Conservation (phyloP, 2,797 vertebrate species). For the Busarellus nigricollis region DNA sequence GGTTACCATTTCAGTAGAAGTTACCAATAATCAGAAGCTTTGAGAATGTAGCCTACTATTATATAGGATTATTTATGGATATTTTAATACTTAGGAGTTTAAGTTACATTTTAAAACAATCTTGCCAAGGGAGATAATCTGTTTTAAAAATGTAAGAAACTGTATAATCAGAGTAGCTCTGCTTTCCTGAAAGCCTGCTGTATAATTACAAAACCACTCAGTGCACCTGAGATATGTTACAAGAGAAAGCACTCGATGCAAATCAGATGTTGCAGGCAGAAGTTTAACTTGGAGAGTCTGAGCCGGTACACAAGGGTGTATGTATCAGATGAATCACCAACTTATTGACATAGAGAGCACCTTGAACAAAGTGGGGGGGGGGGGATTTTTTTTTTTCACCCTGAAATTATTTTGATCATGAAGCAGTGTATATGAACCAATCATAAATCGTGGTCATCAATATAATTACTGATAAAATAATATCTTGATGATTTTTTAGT, state of each 20-base stretch:
- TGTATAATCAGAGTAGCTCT: background rate
- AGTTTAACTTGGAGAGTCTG: background rate
- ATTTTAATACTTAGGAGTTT: background rate
- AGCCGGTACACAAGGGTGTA: background rate
- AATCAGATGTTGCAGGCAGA: background rate
- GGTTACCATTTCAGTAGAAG: background rate
- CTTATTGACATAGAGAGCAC: background rate
- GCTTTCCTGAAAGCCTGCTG: background rate
- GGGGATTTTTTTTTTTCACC: background rate
- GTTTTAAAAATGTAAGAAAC: background rate
- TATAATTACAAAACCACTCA: background rate
- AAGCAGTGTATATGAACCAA: background rate
- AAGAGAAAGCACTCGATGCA: background rate
- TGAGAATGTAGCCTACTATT: background rate
- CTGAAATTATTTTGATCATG: background rate
- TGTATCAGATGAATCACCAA: background rate
- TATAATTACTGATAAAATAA: background rate
- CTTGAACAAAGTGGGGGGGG: background rate
- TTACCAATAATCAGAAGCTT: background rate
- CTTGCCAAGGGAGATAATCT: background rate
- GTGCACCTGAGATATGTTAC: background rate
- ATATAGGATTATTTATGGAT: background rate
- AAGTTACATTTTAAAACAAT: background rate
- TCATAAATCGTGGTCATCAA: background rate
- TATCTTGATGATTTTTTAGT: background rate